Percentiles rank a stretch among this genome's conserved stretches.
These are phyloP conservation scores for Gorsachius goisagi DNA, from an alignment of 2,113 vertebrate genomes.

Conservation along the genomic window DNA sequence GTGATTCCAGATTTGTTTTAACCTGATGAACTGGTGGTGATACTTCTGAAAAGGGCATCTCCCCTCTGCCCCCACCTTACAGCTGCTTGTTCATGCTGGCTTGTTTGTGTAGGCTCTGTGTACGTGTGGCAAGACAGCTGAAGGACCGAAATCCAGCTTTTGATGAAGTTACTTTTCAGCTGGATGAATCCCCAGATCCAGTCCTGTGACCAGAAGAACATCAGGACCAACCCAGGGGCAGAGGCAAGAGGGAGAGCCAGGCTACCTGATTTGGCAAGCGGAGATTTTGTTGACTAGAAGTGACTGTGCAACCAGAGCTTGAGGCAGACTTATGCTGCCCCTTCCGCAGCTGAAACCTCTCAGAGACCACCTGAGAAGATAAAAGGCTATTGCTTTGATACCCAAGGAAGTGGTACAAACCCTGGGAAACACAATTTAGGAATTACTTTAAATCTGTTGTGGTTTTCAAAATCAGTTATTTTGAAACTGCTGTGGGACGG, in stretches of 20 bases:
- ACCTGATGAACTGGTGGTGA: not conserved
- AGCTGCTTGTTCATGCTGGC: not conserved
- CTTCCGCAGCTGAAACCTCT: not conserved
- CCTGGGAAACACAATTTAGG: not conserved
- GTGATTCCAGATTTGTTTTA: not conserved
- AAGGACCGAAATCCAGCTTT: not conserved
- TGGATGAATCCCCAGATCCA: not conserved
- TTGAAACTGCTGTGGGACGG: not conserved
- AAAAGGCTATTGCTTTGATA: not conserved
- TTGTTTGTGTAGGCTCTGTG: not conserved
- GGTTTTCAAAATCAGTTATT: not conserved
- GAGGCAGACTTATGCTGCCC: not conserved
- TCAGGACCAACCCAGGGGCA: not conserved
- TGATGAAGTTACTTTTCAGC: not conserved
- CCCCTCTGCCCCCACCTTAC: not conserved
- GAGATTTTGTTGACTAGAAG: not conserved
- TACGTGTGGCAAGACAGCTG: not conserved
- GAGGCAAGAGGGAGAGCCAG: not conserved
- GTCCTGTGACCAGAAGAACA: not conserved
- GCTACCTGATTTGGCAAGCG: not conserved
- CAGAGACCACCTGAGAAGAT: not conserved
- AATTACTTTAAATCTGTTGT: not conserved
- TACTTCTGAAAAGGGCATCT: not conserved
- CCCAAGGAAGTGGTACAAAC: not conserved
- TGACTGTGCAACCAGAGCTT: not conserved